A percentile compares a stretch with the other conserved stretches of the same genome.
Evolutionary conservation across 92 coral and sea anemone genomes (phyloP).

Genomic region (Metridium senile): DNA sequence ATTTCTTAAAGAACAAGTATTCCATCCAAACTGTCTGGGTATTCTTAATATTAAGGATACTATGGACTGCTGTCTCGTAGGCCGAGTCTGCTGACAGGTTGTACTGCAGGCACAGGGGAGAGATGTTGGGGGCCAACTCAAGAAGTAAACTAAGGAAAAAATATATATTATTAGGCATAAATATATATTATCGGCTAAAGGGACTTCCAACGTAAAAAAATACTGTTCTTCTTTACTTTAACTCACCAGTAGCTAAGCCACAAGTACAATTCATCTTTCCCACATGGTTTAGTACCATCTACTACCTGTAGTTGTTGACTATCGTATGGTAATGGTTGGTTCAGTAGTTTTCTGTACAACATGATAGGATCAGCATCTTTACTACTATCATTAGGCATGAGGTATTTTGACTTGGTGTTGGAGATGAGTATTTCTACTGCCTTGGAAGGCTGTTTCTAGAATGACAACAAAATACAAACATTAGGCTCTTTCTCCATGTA

Average conservation of each 20-base stretch:
- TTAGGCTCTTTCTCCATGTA: background rate
- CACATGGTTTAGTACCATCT: slow-evolving; percentile 42
- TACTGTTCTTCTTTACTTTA: too few relatives aligned
- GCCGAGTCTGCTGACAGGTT: slow-evolving; percentile 56
- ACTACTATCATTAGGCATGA: slow-evolving; percentile 14
- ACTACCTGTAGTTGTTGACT: slow-evolving; percentile 56
- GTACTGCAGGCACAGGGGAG: slow-evolving; percentile 45
- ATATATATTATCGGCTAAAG: too few relatives aligned
- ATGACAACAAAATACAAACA: background rate
- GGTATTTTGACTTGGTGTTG: slow-evolving; percentile 14
- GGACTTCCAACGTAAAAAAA: too few relatives aligned
- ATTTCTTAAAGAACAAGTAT: slow-evolving; percentile 81
- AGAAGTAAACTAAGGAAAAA: slow-evolving; percentile 63
- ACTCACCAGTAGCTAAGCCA: slow-evolving; percentile 95
- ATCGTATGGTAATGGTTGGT: slow-evolving; percentile 83
- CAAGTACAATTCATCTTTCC: slow-evolving; percentile 67
- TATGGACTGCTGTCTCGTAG: slow-evolving; percentile 91
- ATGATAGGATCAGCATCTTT: slow-evolving; percentile 56
- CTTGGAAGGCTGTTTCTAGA: slow-evolving; percentile 46
- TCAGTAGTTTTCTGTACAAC: slow-evolving; percentile 74
- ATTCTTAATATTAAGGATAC: slow-evolving; percentile 63
- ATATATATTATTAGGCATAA: too few relatives aligned
- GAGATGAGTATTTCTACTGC: slow-evolving; percentile 44
- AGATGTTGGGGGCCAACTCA: slow-evolving; percentile 63
- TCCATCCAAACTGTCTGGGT: slow-evolving; percentile 84